A percentile compares a stretch with the other conserved stretches of the same genome.
These are phyloP conservation scores for Dendrocincla fuliginosa DNA, from an alignment of 2,797 vertebrate genomes.

Conservation along the genomic window DNA sequence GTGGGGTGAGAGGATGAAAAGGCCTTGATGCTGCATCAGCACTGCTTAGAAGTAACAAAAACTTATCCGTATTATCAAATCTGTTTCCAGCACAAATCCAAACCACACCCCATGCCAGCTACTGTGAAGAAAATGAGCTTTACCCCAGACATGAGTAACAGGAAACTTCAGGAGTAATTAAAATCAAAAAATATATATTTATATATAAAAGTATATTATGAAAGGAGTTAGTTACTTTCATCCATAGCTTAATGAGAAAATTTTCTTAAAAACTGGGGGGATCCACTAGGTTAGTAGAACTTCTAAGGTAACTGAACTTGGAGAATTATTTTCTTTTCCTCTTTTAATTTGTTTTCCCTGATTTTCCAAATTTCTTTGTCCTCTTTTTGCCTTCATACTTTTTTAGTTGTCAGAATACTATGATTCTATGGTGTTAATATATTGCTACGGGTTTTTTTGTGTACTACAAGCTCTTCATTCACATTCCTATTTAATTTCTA, in stretches of 20 bases:
- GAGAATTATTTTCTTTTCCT: not conserved
- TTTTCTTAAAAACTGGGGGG: not conserved
- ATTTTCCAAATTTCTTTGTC: not conserved
- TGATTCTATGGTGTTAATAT: not conserved
- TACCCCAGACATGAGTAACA: not conserved
- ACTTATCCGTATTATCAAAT: not conserved
- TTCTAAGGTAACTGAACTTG: not conserved
- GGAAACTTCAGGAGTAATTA: not conserved
- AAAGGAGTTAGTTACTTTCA: not conserved
- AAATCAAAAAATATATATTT: not conserved
- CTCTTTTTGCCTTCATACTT: not conserved
- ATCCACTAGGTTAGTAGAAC: not conserved
- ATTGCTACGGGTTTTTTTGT: accelerated
- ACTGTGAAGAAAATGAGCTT: not conserved
- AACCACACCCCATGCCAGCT: not conserved
- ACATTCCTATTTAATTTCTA: not conserved
- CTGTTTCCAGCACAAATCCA: not conserved
- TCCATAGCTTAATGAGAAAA: not conserved
- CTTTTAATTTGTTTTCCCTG: not conserved
- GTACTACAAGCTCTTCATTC: not conserved
- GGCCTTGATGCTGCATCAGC: not conserved
- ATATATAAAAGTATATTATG: not conserved
- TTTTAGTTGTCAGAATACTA: not conserved
- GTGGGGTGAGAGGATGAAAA: not conserved
- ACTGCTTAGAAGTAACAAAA: not conserved